Percentiles rank a stretch among this genome's conserved stretches.
Evolutionary conservation across 1,140 invertebrate genomes (phyloP).

Genomic region (Triops cancriformis): DNA sequence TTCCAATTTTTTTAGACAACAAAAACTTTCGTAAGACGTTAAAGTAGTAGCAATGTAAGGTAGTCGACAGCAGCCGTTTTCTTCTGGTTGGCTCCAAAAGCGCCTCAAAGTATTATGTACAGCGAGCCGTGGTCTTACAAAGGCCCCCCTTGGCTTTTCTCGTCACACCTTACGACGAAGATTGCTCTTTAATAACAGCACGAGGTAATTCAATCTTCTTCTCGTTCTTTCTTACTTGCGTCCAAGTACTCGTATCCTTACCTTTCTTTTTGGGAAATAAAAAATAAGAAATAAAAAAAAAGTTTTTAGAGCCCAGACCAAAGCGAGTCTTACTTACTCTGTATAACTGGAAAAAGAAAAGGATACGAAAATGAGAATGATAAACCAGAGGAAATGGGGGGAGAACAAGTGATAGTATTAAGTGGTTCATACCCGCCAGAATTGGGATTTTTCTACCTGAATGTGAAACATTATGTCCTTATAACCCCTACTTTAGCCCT

Average conservation of each 20-base stretch:
- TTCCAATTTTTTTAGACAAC: too few relatives aligned
- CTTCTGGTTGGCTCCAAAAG: background rate
- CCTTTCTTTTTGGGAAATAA: background rate
- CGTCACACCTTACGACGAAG: constrained; percentile 12
- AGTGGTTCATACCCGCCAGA: background rate
- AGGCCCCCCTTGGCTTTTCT: constrained; percentile 12
- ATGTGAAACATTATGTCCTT: background rate
- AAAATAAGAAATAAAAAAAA: background rate
- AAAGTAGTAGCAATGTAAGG: background rate
- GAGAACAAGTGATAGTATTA: background rate
- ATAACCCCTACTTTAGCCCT: too few relatives aligned
- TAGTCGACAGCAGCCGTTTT: background rate
- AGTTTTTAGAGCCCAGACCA: background rate
- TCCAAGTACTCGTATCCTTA: background rate
- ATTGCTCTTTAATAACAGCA: constrained; percentile 14
- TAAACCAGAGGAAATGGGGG: too few relatives aligned
- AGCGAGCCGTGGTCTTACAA: background rate
- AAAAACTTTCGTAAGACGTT: too few relatives aligned
- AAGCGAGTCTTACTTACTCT: too few relatives aligned
- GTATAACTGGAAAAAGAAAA: too few relatives aligned
- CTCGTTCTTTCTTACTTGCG: too few relatives aligned
- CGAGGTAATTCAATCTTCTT: background rate
- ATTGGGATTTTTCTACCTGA: background rate
- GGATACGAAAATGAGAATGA: too few relatives aligned
- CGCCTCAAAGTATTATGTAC: background rate